These are phyloP conservation scores for Xenotilapia flavipinnis DNA, from an alignment of 2,113 vertebrate species.

Conservation along the genomic window DNA sequence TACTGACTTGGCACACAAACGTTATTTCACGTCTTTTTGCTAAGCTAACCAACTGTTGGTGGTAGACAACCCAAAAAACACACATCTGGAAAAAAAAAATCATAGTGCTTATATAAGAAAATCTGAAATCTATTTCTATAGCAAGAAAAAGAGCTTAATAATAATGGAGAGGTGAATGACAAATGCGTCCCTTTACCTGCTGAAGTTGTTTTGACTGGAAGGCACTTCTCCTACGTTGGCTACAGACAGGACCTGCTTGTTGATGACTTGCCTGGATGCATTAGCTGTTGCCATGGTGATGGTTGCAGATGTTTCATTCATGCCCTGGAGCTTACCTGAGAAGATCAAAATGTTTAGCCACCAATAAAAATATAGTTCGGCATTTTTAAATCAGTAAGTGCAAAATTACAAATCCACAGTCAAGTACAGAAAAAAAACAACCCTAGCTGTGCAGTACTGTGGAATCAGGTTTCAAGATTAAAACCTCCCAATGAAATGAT, in stretches of 20 bases:
- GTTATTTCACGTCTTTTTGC: neutral
- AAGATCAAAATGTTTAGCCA: slow-evolving; percentile 14
- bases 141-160: neutral
- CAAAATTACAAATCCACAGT: neutral
- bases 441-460: neutral
- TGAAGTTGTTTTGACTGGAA: slow-evolving; percentile 75
- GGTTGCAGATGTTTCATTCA: slow-evolving; percentile 87
- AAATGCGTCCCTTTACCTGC: slow-evolving; percentile 73
- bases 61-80: neutral
- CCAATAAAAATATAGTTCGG: neutral
- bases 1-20: neutral
- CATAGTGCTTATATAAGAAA: neutral
- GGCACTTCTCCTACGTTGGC: slow-evolving; percentile 85
- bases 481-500: neutral
- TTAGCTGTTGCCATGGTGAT: slow-evolving; percentile 77
- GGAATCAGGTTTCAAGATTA: neutral
- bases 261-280: slow-evolving; percentile 70
- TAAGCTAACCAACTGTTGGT: neutral
- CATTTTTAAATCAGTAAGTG: neutral
- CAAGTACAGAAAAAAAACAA: neutral
- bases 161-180: neutral
- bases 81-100: neutral
- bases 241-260: slow-evolving; percentile 78
- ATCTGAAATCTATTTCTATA: neutral
- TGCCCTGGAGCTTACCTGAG: slow-evolving; percentile 85